phyloP scores from a whole-genome alignment of 2,888 invertebrate genomes.

The Helicoverpa assulta region DNA sequence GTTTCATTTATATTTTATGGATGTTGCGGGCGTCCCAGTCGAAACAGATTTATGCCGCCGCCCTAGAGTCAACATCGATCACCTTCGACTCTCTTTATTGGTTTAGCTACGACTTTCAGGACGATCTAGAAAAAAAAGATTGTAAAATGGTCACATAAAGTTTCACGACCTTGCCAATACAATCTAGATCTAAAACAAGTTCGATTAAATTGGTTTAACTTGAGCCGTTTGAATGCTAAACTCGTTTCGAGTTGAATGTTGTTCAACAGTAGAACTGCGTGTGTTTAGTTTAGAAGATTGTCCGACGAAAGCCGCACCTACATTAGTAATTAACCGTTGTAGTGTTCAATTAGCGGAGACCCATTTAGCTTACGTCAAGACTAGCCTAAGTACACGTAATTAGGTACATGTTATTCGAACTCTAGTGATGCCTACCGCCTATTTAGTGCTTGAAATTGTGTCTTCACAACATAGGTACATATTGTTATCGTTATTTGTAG shows the following conservation, averaged over 20 bases:
- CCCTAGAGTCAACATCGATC: conserved; percentile 27
- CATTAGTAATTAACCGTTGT: conserved; percentile 72
- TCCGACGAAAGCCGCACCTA: conserved; percentile 62
- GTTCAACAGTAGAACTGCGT: conserved; percentile 74
- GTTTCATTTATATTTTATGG: conserved; percentile 24
- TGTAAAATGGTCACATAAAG: conserved; percentile 42
- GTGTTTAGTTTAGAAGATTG: conserved; percentile 76
- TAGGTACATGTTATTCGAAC: background rate
- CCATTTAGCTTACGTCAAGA: conserved; percentile 60
- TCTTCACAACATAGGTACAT: no score
- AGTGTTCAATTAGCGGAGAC: conserved; percentile 71
- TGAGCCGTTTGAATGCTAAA: conserved; percentile 74
- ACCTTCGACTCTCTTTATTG: conserved; percentile 37
- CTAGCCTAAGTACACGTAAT: conserved; percentile 8
- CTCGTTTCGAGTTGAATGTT: conserved; percentile 74
- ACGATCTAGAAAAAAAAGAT: conserved; percentile 34
- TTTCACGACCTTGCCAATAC: conserved; percentile 61
- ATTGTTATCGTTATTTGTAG: background rate
- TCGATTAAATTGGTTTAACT: conserved; percentile 74
- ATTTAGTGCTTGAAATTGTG: no score
- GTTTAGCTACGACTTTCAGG: conserved; percentile 27
- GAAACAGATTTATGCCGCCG: conserved; percentile 28
- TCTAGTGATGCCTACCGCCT: background rate
- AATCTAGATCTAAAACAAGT: conserved; percentile 69
- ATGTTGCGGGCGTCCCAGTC: conserved; percentile 4